Conservation (phyloP, 2,113 vertebrate genomes). For the crab-eating macaque (Macaca fascicularis) region DNA sequence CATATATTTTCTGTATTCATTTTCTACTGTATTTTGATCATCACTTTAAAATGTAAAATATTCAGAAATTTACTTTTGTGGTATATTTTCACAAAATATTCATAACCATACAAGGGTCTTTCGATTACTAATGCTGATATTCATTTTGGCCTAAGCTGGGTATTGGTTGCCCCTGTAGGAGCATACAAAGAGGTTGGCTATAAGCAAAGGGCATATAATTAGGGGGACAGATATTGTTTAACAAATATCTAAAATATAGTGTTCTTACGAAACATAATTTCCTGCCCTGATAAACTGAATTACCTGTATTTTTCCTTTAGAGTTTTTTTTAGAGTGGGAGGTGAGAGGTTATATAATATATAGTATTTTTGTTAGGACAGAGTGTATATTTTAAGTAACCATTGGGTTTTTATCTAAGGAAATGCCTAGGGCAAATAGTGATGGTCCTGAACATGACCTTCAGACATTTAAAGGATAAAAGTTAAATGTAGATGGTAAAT, state of each 20-base stretch:
- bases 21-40: constrained; percentile 8
- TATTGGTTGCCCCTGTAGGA: neutral
- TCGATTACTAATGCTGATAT: neutral
- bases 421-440: neutral
- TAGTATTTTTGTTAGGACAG: constrained; percentile 27
- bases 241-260: neutral
- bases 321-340: neutral
- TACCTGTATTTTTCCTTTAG: neutral
- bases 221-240: neutral
- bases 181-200: neutral
- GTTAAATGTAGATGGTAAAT: neutral
- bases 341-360: neutral
- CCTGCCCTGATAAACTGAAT: neutral
- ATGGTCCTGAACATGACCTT: neutral
- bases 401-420: constrained; percentile 25
- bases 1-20: neutral
- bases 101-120: neutral
- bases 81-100: neutral
- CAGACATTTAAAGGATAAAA: neutral
- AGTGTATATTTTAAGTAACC: constrained; percentile 19
- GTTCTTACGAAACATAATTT: neutral
- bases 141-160: neutral
- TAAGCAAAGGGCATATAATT: neutral
- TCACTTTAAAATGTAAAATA: constrained; percentile 11
- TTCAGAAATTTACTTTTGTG: neutral